Evolutionary conservation across 92 coral and sea anemone species (phyloP).

Genomic region (Epizoanthus fatuus): DNA sequence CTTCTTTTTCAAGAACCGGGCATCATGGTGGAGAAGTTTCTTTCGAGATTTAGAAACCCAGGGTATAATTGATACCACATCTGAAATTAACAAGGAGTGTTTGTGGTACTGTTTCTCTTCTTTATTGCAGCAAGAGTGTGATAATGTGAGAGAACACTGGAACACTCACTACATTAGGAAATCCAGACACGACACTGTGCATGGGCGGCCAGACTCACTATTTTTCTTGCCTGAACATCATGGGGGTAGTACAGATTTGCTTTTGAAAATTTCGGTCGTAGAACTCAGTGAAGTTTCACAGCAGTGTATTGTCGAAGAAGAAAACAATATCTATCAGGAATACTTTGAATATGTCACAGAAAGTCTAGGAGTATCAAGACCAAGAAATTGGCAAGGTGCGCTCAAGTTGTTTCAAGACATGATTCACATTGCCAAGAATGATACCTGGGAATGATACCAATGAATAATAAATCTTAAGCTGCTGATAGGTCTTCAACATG

Average conservation of each 20-base stretch:
- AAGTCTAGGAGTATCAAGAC: slow-evolving; percentile 50
- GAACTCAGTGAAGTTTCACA: slow-evolving; percentile 39
- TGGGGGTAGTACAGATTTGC: slow-evolving; percentile 40
- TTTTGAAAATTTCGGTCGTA: slow-evolving; percentile 39
- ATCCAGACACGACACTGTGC: slow-evolving; percentile 56
- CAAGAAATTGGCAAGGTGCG: slow-evolving; percentile 59
- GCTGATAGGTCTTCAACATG: too few species aligned
- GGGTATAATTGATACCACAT: slow-evolving; percentile 56
- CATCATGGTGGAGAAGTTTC: slow-evolving; percentile 69
- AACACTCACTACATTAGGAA: slow-evolving; percentile 67
- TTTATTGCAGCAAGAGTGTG: slow-evolving; percentile 45
- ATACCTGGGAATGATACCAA: not conserved
- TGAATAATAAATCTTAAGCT: too few species aligned
- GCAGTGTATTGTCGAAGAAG: slow-evolving; percentile 40
- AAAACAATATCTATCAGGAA: slow-evolving; percentile 46
- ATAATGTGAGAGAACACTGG: slow-evolving; percentile 61
- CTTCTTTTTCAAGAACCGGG: slow-evolving; percentile 51
- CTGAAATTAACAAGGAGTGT: slow-evolving; percentile 65
- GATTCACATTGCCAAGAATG: slow-evolving; percentile 46
- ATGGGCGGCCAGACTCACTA: slow-evolving; percentile 54
- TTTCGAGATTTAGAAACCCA: slow-evolving; percentile 55
- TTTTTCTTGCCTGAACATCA: slow-evolving; percentile 52
- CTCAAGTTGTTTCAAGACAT: slow-evolving; percentile 33
- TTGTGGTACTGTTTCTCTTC: slow-evolving; percentile 69
- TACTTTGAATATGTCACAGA: slow-evolving; percentile 64